Base-by-base conservation (phyloP, 35 echinoderm and acorn worm genomes). In the Chiridota heheva region DNA sequence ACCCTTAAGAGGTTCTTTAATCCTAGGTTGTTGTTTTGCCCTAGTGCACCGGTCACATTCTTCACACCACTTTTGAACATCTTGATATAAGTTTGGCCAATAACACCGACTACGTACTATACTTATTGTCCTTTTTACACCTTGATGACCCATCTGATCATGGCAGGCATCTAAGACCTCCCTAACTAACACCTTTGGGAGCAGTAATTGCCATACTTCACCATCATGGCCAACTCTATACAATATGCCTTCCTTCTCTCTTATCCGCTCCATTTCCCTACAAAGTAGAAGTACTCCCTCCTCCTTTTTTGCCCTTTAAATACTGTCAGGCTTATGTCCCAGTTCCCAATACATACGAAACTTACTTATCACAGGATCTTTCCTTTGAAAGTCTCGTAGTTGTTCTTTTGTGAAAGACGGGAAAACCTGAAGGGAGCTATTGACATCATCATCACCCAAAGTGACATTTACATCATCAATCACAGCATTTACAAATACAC, bases 1-100 rank as follows among this genome's bases (percentile, higher is more conserved):
- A 29, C 32, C 44, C 35, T 24, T 31, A 4, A 82, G 17, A 2
- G 63, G 68, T 72, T 71, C 66, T 62, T 58, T 72, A 18, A 73
- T 60, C 46, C 43, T 84, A 1, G 81, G 81, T 31, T 39, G 64
- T 17, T 53, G 5, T 38, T 84, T 84, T 5, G 81, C 81, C 48
- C 41, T 70, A 1, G 47, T 37, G 72, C 81, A 84, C 24, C 81
- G 81, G 48, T 84, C 81, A 57, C 81, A 72, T 36, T 84, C 28
- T 42, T 84, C 67, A 42, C 42, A 55, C 27, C 42, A 55, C 2
- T 28, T 58, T 12, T 1, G 28, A 37, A 84, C 28, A 24, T 67
- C 35, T 10, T 41, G 27, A 36, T 26, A 20, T 22, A 84, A 18
- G 35, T 45, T 44, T 3, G 82, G 70, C 82, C 82, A 85, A 42